These are phyloP conservation scores for Melikaiella ostensackeni DNA, from an alignment of 2,888 invertebrate species.

Conservation along the genomic window DNA sequence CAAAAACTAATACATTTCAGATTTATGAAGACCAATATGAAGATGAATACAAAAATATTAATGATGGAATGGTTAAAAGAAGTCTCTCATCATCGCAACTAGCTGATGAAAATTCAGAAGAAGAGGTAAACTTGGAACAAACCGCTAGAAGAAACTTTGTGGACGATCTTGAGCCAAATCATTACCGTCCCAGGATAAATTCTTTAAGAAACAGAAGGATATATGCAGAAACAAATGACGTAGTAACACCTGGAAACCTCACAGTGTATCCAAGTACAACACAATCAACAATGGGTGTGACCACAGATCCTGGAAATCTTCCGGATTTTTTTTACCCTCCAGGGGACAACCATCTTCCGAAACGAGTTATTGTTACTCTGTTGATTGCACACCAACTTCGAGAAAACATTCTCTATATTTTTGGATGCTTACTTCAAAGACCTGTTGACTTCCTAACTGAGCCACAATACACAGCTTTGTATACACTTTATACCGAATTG, in stretches of 20 bases:
- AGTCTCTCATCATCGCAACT: neutral
- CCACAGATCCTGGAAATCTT: neutral
- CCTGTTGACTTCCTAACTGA: constrained; percentile 46
- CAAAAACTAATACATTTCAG: neutral
- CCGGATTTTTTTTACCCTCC: neutral
- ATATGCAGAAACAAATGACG: too few relatives aligned
- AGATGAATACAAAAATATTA: neutral
- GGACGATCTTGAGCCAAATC: too few relatives aligned
- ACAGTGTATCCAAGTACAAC: too few relatives aligned
- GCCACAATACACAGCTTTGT: constrained; percentile 55
- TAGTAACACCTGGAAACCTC: too few relatives aligned
- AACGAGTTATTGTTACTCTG: neutral
- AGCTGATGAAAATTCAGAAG: neutral
- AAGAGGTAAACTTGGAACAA: neutral
- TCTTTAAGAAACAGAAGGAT: neutral
- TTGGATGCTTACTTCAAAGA: constrained; percentile 56
- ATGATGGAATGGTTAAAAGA: constrained; percentile 3
- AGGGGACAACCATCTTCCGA: neutral
- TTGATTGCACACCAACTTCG: constrained; percentile 43
- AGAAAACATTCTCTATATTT: constrained; percentile 54
- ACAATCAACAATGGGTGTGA: too few relatives aligned
- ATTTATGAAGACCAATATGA: neutral
- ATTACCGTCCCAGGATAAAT: too few relatives aligned
- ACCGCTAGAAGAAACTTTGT: neutral
- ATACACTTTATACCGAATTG: constrained; percentile 51